Base-by-base conservation (phyloP, 2,888 invertebrate genomes). In the Harmothoe impar region DNA sequence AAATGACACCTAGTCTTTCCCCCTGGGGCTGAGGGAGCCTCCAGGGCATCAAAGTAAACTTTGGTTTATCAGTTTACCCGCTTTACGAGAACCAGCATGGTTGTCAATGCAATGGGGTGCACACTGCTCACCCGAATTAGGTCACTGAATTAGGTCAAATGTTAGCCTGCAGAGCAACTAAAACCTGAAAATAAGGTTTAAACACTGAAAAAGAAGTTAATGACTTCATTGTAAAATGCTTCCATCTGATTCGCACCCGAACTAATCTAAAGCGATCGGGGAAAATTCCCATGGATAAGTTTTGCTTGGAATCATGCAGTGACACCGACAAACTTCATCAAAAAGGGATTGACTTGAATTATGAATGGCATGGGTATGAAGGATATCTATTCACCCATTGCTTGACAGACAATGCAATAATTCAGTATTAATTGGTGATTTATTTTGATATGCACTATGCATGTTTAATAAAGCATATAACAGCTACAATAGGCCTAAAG, bases 381-480 rank as follows among this genome's bases (percentile, higher is more conserved):
- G 1, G 62, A 15, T 62, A 62, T 20, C n/a, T 62, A 62, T 62
- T 62, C 62, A 7, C n/a, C 20, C 20, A n/a, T 62, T 3, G 20
- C n/a, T 62, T 62, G 62, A 20, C 62, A 62, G 62, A 62, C 62
- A 20, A n/a, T 62, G 62, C 62, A 62, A 43, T 62, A 62, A 62
- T 62, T 62, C 62, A 62, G 20, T 62, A 62, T 62, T 62, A 62
- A 62, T 62, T 62, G 62, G n/a, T n/a, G n/a, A 62, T 20, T n/a
- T 62, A n/a, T 62, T 15, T 7, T 62, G 62, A 62, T n/a, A 62
- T n/a, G 62, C 62, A 62, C 20, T 62, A 62, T 62, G 62, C 23
- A 62, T 62, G 62, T n/a, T n/a, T 62, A n/a, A 62, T 15, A 62
- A n/a, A 62, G 62, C 20, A 5, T n/a, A 62, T n/a, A 3, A 62